These are phyloP conservation scores for Petrocephalus sullivani DNA, from an alignment of 2,797 vertebrate genomes.

Conservation along the genomic window DNA sequence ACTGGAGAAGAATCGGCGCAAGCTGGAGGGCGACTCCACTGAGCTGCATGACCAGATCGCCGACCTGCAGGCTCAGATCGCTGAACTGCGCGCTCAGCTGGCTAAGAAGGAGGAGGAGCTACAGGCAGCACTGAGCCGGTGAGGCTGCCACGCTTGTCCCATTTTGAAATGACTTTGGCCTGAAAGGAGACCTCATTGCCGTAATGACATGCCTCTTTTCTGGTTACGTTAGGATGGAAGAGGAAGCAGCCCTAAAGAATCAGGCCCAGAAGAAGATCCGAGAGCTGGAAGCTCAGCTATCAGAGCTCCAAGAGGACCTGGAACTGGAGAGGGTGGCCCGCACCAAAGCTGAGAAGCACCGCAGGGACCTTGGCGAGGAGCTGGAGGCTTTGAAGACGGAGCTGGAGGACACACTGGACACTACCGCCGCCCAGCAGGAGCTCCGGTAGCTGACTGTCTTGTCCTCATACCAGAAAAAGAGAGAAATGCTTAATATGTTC, in stretches of 20 bases:
- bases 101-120: constrained; percentile 96
- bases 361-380: constrained; percentile 87
- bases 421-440: constrained; percentile 89
- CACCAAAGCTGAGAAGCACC: constrained; percentile 83
- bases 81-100: constrained; percentile 85
- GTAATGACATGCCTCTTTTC: not conserved
- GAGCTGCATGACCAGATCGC: constrained; percentile 87
- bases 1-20: constrained; percentile 89
- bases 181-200: not conserved
- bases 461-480: not conserved
- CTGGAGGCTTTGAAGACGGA: constrained; percentile 93
- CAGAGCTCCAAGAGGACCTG: constrained; percentile 89
- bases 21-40: constrained; percentile 86
- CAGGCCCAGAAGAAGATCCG: constrained; percentile 83
- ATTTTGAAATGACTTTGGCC: not conserved
- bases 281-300: constrained; percentile 87
- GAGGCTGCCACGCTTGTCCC: constrained; percentile 20
- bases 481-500: not conserved
- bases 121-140: constrained; percentile 82
- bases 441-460: constrained; percentile 63
- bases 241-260: constrained; percentile 85
- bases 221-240: constrained; percentile 70
- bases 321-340: constrained; percentile 81
- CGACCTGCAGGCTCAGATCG: constrained; percentile 88
- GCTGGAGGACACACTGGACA: constrained; percentile 87